These are phyloP conservation scores for Orthosia incerta DNA, from an alignment of 2,888 invertebrate species.

Conservation along the genomic window DNA sequence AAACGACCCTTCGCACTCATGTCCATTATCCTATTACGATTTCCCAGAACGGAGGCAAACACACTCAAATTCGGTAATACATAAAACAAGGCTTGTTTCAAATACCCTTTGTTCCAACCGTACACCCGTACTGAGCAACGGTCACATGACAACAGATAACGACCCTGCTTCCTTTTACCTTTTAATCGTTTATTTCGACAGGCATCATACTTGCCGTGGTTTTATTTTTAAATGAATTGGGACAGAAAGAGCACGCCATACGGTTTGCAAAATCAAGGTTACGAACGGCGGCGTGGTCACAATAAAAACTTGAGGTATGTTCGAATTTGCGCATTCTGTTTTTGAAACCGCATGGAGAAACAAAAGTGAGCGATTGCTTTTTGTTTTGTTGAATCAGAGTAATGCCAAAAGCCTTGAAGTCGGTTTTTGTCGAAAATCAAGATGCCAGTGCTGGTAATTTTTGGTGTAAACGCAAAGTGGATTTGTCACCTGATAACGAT, in stretches of 20 bases:
- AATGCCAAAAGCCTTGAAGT: background rate
- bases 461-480: background rate
- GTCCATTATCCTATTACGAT: background rate
- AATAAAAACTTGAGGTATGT: background rate
- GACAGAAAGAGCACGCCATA: background rate
- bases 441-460: background rate
- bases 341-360: background rate
- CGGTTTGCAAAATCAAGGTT: conserved; percentile 13
- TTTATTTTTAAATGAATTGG: conserved; percentile 21
- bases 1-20: background rate
- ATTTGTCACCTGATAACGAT: background rate
- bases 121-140: conserved; percentile 8
- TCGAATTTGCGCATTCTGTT: conserved; percentile 15
- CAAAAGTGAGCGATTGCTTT: background rate
- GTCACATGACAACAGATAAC: conserved; percentile 49
- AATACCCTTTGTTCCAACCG: conserved; percentile 39
- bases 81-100: conserved; percentile 18
- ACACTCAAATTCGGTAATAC: conserved; percentile 18
- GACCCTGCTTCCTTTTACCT: conserved; percentile 37
- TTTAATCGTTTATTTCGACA: conserved; percentile 56
- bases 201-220: conserved; percentile 15
- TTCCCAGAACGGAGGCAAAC: conserved; percentile 2
- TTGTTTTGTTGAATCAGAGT: background rate
- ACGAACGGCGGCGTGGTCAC: background rate
- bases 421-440: background rate